Conservation (phyloP, 2,113 vertebrate species). For the Otolemur garnettii region DNA sequence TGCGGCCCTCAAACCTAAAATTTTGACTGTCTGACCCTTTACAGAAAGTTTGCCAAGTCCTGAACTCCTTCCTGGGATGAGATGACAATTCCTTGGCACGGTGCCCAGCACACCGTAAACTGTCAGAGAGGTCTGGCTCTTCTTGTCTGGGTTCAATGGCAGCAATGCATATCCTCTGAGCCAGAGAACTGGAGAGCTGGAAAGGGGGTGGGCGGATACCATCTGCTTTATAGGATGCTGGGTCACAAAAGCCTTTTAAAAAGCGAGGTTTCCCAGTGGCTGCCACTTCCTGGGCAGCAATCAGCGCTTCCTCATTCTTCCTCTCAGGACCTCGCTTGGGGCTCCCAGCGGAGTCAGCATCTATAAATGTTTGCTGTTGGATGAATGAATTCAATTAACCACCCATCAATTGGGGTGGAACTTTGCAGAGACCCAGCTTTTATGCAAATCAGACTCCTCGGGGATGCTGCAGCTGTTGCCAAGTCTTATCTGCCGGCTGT, state of each 20-base stretch:
- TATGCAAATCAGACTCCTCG: constrained; percentile 64
- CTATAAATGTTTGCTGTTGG: constrained; percentile 54
- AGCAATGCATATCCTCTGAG: background rate
- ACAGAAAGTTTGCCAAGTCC: constrained; percentile 3
- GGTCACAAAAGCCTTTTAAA: constrained; percentile 47
- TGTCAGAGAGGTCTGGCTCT: constrained; percentile 12
- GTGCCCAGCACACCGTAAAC: background rate
- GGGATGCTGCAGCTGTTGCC: constrained; percentile 12
- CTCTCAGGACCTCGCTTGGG: background rate
- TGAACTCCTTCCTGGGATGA: background rate
- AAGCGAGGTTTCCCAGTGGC: constrained; percentile 25
- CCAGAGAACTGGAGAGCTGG: constrained; percentile 48
- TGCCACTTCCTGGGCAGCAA: background rate
- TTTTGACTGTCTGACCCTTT: background rate
- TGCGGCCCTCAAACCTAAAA: background rate
- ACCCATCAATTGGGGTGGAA: constrained; percentile 9
- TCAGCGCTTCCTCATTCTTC: background rate
- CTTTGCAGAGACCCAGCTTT: constrained; percentile 38
- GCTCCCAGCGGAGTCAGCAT: background rate
- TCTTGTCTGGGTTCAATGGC: constrained; percentile 20
- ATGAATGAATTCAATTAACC: constrained; percentile 69
- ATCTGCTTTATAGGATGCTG: constrained; percentile 53
- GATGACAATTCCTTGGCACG: background rate
- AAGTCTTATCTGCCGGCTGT: background rate
- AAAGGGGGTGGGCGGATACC: background rate